These are phyloP conservation scores for Neodiprion pinetum DNA, from an alignment of 1,140 invertebrate species.

Conservation along the genomic window DNA sequence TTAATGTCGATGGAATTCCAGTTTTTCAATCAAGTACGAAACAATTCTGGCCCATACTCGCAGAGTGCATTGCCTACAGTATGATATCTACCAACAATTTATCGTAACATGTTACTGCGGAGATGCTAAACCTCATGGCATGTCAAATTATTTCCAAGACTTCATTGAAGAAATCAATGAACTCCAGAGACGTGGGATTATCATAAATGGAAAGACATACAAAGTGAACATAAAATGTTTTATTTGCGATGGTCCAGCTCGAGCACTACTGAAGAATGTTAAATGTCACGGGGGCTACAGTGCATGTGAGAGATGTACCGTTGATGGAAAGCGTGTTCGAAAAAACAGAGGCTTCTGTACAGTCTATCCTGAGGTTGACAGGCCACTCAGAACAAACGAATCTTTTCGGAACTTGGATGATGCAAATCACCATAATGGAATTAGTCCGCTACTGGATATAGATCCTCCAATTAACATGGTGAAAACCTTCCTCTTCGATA, in stretches of 20 bases:
- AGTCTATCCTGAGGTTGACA: constrained; percentile 11
- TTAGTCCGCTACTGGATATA: constrained; percentile 13
- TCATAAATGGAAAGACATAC: not conserved
- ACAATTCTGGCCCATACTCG: constrained; percentile 30
- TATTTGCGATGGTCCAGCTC: constrained; percentile 22
- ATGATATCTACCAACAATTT: constrained; percentile 27
- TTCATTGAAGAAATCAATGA: constrained; percentile 2
- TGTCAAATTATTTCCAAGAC: constrained; percentile 21
- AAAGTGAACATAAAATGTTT: constrained; percentile 9
- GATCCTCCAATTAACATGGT: constrained; percentile 21
- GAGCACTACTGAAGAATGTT: constrained; percentile 11
- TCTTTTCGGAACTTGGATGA: constrained; percentile 15
- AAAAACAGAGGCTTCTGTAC: not conserved
- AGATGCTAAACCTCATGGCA: constrained; percentile 16
- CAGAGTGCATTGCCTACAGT: constrained; percentile 18
- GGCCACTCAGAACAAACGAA: not conserved
- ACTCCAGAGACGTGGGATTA: too few relatives aligned
- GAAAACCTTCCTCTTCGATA: constrained; percentile 23
- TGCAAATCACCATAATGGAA: not conserved
- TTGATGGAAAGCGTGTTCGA: constrained; percentile 8
- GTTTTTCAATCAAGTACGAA: constrained; percentile 20
- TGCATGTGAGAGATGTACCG: constrained; percentile 22
- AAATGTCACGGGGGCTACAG: constrained; percentile 17
- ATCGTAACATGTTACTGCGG: constrained; percentile 26
- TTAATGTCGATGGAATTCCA: constrained; percentile 27